phyloP scores from a whole-genome alignment of 2,888 invertebrate genomes.

The Acanthoscelides obtectus region DNA sequence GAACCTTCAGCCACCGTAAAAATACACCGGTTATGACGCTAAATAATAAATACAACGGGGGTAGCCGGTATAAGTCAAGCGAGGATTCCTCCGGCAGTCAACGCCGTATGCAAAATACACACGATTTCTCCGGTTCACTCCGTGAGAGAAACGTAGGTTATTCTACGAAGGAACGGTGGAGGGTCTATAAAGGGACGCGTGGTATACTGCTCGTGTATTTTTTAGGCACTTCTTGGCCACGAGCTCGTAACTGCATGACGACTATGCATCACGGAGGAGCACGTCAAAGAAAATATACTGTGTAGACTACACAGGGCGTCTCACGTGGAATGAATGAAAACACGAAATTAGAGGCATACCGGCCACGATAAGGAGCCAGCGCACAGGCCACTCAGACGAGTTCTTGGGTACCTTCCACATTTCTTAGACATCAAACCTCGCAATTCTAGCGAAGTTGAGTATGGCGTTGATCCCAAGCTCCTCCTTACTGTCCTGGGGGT shows the following conservation, averaged over 20 bases:
- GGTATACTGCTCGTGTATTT: not conserved
- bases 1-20: not conserved
- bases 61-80: conserved; percentile 19
- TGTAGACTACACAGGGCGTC: too few species aligned
- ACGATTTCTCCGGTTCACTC: conserved; percentile 1
- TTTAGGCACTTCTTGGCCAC: not conserved
- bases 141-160: not conserved
- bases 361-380: too few species aligned
- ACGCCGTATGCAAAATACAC: conserved; percentile 5
- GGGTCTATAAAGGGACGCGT: not conserved
- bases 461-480: too few species aligned
- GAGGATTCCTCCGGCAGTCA: conserved; percentile 10
- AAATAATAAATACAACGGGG: conserved; percentile 18
- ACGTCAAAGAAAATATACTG: not conserved
- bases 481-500: too few species aligned
- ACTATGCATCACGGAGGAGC: not conserved
- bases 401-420: too few species aligned
- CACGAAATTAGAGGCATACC: too few species aligned
- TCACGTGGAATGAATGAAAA: too few species aligned
- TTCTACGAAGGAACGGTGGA: not conserved
- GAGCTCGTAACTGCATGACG: not conserved
- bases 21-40: conserved; percentile 11
- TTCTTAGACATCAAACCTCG: too few species aligned
- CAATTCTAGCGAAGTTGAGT: too few species aligned
- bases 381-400: too few species aligned